A percentile compares a stretch with the other conserved stretches of the same genome.
Evolutionary conservation across 2,888 invertebrate genomes (phyloP).

Genomic region (Bellardia pandia): DNA sequence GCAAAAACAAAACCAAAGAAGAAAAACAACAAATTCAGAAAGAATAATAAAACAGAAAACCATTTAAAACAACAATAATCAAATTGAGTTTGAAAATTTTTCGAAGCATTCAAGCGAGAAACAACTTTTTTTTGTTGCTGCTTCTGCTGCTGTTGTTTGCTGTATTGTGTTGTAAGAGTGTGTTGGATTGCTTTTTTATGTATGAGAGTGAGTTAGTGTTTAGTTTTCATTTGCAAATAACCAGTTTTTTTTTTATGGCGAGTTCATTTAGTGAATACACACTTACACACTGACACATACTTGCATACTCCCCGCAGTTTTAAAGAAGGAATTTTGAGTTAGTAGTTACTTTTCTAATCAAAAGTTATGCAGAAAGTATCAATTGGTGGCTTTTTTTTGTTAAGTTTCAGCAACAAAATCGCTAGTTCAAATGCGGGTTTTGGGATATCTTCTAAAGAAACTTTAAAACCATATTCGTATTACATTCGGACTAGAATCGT

Average conservation of each 20-base stretch:
- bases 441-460: too few relatives aligned
- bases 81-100: conserved; percentile 68
- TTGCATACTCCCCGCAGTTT: background rate
- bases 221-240: conserved; percentile 69
- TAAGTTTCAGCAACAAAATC: too few relatives aligned
- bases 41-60: conserved; percentile 53
- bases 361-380: too few relatives aligned
- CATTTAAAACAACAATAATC: conserved; percentile 70
- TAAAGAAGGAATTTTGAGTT: too few relatives aligned
- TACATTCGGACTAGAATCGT: too few relatives aligned
- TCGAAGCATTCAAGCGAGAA: conserved; percentile 66
- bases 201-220: background rate
- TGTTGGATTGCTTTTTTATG: background rate
- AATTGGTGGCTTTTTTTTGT: too few relatives aligned
- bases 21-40: conserved; percentile 9
- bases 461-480: too few relatives aligned
- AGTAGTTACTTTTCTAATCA: too few relatives aligned
- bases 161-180: conserved; percentile 9
- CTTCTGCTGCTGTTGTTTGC: background rate
- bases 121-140: conserved; percentile 44
- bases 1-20: conserved; percentile 10
- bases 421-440: too few relatives aligned
- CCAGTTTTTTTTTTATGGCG: conserved; percentile 53
- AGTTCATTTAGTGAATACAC: conserved; percentile 65
- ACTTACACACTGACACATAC: background rate